phyloP scores from a whole-genome alignment of 1,140 invertebrate genomes.

The Achroia grisella region DNA sequence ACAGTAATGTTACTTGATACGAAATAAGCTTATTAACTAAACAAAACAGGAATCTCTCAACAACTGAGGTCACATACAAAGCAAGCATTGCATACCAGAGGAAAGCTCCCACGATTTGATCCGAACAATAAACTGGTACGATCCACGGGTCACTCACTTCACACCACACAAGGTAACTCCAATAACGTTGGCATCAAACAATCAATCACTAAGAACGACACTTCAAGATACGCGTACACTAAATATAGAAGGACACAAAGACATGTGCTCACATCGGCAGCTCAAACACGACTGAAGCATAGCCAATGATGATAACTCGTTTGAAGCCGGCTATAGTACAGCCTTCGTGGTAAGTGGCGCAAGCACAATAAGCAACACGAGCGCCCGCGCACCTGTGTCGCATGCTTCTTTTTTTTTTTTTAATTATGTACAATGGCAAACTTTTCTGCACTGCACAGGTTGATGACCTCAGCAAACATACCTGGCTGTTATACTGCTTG shows the following conservation, averaged over 20 bases:
- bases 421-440: conserved; percentile 33
- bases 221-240: conserved; percentile 15
- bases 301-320: conserved; percentile 19
- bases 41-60: conserved; percentile 19
- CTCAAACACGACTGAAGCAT: conserved; percentile 25
- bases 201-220: conserved; percentile 21
- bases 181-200: conserved; percentile 6
- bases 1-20: background rate
- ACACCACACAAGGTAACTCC: conserved; percentile 15
- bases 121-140: conserved; percentile 3
- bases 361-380: conserved; percentile 33
- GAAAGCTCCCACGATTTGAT: conserved; percentile 27
- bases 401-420: conserved; percentile 32
- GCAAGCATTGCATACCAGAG: conserved; percentile 26
- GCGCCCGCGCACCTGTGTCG: conserved; percentile 49
- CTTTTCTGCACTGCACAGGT: conserved; percentile 30
- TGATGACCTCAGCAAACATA: conserved; percentile 28
- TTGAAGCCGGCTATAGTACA: conserved; percentile 15
- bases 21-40: conserved; percentile 2
- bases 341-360: conserved; percentile 33
- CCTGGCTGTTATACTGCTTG: conserved; percentile 4
- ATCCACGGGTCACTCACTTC: conserved; percentile 27
- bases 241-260: conserved; percentile 9
- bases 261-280: conserved; percentile 15
- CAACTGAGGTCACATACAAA: conserved; percentile 14